Conservation (phyloP, 1,140 invertebrate species). For the Leptoteleia sp. region DNA sequence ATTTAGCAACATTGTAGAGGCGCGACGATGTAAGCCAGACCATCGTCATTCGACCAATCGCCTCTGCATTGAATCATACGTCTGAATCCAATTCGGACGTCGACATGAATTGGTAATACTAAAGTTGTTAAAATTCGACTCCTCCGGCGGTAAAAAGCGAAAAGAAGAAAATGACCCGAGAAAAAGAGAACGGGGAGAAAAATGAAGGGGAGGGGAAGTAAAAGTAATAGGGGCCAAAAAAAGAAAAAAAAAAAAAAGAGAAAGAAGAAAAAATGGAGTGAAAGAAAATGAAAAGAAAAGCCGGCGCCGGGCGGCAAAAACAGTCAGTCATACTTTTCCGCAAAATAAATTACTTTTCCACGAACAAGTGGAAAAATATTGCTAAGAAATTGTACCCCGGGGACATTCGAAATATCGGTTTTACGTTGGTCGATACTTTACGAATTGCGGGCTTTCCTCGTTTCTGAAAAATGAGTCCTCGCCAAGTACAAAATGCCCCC, state of each 20-base stretch:
- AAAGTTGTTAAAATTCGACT: conserved; percentile 54
- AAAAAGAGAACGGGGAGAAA: background rate
- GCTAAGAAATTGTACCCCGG: conserved; percentile 58
- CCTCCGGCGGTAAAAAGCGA: conserved; percentile 11
- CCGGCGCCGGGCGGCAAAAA: too few relatives aligned
- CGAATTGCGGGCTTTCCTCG: conserved; percentile 46
- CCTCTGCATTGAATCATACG: conserved; percentile 50
- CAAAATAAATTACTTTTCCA: conserved; percentile 59
- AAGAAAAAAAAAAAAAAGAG: conserved; percentile 7
- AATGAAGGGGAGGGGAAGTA: background rate
- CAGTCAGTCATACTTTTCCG: too few relatives aligned
- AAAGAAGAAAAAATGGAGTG: too few relatives aligned
- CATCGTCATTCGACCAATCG: conserved; percentile 35
- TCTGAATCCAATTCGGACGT: conserved; percentile 54
- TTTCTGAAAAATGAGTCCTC: conserved; percentile 52
- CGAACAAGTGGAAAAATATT: conserved; percentile 61
- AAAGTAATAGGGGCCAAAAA: too few relatives aligned
- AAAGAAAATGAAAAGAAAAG: too few relatives aligned
- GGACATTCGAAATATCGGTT: conserved; percentile 61
- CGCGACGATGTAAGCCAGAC: conserved; percentile 33
- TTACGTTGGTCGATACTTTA: conserved; percentile 50
- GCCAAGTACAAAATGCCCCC: conserved; percentile 23
- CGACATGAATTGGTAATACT: conserved; percentile 64
- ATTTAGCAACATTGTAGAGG: conserved; percentile 25
- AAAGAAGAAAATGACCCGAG: background rate